Conservation (phyloP, 2,797 vertebrate species). For the Enteromius viviparus region DNA sequence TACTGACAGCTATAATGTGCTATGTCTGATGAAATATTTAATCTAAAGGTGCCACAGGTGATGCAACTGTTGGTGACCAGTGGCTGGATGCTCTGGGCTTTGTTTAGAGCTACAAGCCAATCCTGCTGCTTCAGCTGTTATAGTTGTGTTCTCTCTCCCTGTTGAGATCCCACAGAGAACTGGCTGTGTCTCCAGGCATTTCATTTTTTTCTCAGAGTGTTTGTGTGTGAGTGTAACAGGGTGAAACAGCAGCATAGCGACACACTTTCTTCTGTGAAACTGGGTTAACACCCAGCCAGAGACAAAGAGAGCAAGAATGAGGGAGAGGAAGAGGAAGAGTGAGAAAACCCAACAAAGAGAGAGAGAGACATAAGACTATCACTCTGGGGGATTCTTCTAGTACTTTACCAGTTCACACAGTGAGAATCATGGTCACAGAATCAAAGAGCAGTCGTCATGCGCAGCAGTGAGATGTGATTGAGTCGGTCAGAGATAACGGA, state of each 20-base stretch:
- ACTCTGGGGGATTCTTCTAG: constrained; percentile 24
- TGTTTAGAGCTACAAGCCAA: constrained; percentile 10
- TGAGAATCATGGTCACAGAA: constrained; percentile 35
- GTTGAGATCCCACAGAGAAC: constrained; percentile 37
- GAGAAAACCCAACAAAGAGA: background rate
- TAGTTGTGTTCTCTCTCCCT: constrained; percentile 1
- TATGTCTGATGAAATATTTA: constrained; percentile 26
- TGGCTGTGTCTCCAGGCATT: constrained; percentile 40
- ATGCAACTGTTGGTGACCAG: constrained; percentile 25
- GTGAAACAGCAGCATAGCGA: constrained; percentile 34
- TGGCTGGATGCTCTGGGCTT: constrained; percentile 8
- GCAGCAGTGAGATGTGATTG: background rate
- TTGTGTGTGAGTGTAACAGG: constrained; percentile 24
- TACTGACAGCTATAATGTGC: constrained; percentile 4
- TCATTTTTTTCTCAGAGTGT: constrained; percentile 23
- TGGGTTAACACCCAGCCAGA: constrained; percentile 49
- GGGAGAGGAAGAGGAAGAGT: background rate
- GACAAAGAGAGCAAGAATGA: constrained; percentile 21
- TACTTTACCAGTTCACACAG: constrained; percentile 26
- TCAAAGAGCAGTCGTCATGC: background rate
- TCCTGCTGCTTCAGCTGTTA: constrained; percentile 37
- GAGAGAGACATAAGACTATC: background rate
- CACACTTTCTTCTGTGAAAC: constrained; percentile 50
- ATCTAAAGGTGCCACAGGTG: constrained; percentile 38
- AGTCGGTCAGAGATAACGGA: background rate